Percentiles rank a stretch among this genome's conserved stretches.
phyloP scores from a whole-genome alignment of 2,888 invertebrate species.

The Conchocele bisecta region DNA sequence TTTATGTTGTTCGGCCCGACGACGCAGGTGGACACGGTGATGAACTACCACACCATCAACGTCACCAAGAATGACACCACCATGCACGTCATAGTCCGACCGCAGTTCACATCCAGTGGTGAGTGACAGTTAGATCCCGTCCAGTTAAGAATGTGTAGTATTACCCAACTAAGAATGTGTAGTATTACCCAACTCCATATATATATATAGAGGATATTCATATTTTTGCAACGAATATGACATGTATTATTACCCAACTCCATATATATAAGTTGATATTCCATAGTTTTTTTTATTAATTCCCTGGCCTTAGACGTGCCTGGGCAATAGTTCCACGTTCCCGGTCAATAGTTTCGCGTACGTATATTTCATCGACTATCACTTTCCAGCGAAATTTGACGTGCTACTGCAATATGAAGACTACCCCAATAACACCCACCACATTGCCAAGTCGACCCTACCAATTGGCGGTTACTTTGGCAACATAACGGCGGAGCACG shows the following conservation, averaged over 20 bases:
- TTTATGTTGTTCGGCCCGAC: constrained; percentile 32
- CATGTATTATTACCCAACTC: too few species aligned
- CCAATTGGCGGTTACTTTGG: constrained; percentile 63
- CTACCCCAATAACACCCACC: constrained; percentile 78
- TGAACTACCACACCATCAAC: constrained; percentile 73
- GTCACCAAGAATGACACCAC: constrained; percentile 74
- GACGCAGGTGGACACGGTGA: constrained; percentile 39
- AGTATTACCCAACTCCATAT: too few species aligned
- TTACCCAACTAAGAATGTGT: too few species aligned
- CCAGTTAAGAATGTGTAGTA: too few species aligned
- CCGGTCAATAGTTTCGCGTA: too few species aligned
- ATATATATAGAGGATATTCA: too few species aligned
- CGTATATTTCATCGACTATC: too few species aligned
- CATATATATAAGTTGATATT: too few species aligned
- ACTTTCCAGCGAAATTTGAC: constrained; percentile 53
- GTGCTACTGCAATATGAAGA: constrained; percentile 69
- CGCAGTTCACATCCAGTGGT: constrained; percentile 53
- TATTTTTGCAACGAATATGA: too few species aligned
- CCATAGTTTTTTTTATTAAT: too few species aligned
- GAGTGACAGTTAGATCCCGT: constrained; percentile 7
- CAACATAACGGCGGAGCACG: constrained; percentile 48
- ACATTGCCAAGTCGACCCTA: constrained; percentile 69
- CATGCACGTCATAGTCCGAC: constrained; percentile 73
- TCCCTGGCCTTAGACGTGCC: too few species aligned
- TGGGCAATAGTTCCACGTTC: too few species aligned